Evolutionary conservation across 53 echinoderm and acorn worm genomes (phyloP).

Genomic region (Patiria pectinifera): DNA sequence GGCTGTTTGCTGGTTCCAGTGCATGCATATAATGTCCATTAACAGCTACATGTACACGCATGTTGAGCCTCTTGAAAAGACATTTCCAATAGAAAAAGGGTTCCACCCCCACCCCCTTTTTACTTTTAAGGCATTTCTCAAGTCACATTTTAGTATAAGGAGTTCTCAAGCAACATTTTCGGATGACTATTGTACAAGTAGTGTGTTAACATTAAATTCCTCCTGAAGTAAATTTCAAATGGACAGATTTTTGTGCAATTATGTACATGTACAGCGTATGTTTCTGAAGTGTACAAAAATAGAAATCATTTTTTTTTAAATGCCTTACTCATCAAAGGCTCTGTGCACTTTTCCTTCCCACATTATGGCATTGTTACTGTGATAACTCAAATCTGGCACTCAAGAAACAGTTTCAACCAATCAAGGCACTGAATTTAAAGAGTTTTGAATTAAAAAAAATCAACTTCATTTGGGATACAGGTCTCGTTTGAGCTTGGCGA

Average conservation of each 20-base stretch:
- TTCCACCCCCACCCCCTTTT: no score
- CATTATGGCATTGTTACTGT: neutral
- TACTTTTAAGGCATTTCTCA: no score
- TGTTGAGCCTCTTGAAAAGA: no score
- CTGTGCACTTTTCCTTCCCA: neutral
- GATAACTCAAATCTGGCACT: neutral
- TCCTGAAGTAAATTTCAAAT: neutral
- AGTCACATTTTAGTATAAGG: no score
- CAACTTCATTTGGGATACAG: conserved; percentile 32
- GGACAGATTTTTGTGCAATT: neutral
- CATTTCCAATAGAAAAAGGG: no score
- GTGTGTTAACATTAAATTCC: no score
- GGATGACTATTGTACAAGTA: no score
- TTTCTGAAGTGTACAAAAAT: neutral
- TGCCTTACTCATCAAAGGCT: neutral
- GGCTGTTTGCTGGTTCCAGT: neutral
- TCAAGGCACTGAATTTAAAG: neutral
- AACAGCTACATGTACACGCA: no score
- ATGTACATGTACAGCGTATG: neutral
- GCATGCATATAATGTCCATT: neutral
- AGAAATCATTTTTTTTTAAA: neutral
- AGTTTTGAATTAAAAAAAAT: neutral
- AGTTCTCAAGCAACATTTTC: no score
- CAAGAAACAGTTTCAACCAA: no score
- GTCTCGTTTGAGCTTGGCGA: conserved; percentile 99